A percentile compares a stretch with the other conserved stretches of the same genome.
Conservation (phyloP, 92 coral and sea anemone species). For the Porites cylindrica region DNA sequence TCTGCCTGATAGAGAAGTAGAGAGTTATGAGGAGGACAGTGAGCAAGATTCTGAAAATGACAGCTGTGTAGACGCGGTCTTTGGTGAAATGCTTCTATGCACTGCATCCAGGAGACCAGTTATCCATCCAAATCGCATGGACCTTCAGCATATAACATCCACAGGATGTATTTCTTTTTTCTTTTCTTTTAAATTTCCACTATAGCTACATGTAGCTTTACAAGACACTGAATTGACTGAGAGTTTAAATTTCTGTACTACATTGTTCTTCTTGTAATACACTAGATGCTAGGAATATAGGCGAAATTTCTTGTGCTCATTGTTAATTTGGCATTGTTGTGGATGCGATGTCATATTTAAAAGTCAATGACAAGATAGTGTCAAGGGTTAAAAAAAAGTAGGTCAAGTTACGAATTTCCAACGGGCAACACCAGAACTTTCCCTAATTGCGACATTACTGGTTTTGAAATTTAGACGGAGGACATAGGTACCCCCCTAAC, state of each 20-base stretch:
- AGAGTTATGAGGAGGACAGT: conserved; percentile 36
- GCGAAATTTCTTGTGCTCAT: no score
- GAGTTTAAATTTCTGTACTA: not conserved
- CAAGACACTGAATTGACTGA: not conserved
- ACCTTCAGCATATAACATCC: not conserved
- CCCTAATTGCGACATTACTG: not conserved
- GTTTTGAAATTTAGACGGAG: conserved; percentile 20
- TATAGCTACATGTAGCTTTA: not conserved
- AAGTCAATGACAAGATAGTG: not conserved
- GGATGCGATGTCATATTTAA: not conserved
- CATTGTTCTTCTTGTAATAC: no score
- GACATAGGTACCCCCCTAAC: conserved; percentile 31
- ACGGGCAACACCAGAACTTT: conserved; percentile 16
- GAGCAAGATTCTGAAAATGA: conserved; percentile 23
- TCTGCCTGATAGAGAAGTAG: conserved; percentile 32
- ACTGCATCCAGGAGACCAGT: conserved; percentile 7
- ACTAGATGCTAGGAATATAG: not conserved
- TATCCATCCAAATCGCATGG: conserved; percentile 2
- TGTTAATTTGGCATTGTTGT: no score
- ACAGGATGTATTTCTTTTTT: not conserved
- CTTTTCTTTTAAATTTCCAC: no score
- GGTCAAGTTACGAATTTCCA: conserved; percentile 12
- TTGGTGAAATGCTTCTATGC: not conserved
- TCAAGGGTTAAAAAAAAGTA: not conserved
- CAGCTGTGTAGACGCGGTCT: conserved; percentile 3